These are phyloP conservation scores for Leptopilina boulardi DNA, from an alignment of 1,140 invertebrate species.

Conservation along the genomic window DNA sequence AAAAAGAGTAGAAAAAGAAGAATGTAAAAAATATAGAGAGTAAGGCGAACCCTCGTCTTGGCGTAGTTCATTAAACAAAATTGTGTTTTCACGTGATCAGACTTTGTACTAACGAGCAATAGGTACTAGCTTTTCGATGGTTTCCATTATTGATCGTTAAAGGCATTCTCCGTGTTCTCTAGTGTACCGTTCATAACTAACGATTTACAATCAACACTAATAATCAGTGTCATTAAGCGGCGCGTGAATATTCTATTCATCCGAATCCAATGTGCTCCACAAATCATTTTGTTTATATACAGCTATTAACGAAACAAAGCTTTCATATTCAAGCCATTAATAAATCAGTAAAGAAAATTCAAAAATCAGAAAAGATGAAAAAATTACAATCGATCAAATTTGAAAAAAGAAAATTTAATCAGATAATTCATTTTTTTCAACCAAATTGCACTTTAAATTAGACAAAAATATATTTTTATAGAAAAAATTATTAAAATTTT, in stretches of 20 bases:
- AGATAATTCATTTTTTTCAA: no score
- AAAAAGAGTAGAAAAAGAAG: neutral
- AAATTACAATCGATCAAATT: neutral
- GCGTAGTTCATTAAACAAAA: conserved; percentile 18
- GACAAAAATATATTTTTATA: no score
- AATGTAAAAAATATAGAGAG: neutral
- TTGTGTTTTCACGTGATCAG: conserved; percentile 22
- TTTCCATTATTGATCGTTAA: conserved; percentile 35
- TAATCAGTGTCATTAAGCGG: conserved; percentile 52
- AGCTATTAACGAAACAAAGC: conserved; percentile 12
- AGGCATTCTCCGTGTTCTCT: conserved; percentile 50
- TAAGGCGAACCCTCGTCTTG: neutral
- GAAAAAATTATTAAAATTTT: conserved; percentile 10
- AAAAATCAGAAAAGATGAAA: neutral
- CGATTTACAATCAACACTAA: conserved; percentile 55
- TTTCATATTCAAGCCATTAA: neutral
- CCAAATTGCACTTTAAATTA: no score
- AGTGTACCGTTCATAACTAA: conserved; percentile 49
- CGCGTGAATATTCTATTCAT: conserved; percentile 29
- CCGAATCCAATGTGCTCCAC: neutral
- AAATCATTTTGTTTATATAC: conserved; percentile 4
- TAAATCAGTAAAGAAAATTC: neutral
- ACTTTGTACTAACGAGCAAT: conserved; percentile 21
- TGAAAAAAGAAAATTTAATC: no score
- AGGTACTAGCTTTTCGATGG: conserved; percentile 13